A percentile compares a stretch with the other conserved stretches of the same genome.
Conservation (phyloP, 2,888 invertebrate species). For the Drepana falcataria region DNA sequence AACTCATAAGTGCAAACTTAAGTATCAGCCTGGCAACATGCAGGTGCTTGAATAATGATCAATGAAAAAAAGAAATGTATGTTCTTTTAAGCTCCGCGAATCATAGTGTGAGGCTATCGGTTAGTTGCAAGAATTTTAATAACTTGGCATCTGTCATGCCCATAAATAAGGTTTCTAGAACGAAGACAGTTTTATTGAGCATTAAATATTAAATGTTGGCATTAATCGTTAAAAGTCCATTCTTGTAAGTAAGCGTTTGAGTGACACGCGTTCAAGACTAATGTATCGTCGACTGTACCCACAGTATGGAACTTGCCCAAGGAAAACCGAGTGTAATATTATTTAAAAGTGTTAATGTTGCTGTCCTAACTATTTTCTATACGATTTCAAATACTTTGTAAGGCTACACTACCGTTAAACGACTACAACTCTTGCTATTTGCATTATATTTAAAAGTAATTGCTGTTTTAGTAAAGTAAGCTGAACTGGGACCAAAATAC, state of each 20-base stretch:
- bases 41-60: no score
- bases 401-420: slow-evolving; percentile 4
- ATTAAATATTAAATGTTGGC: background rate
- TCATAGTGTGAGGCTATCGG: no score
- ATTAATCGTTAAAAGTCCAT: background rate
- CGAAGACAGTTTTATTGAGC: background rate
- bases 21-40: no score
- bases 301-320: slow-evolving; percentile 15
- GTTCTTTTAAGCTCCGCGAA: no score
- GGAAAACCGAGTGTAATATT: slow-evolving; percentile 23
- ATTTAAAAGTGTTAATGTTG: slow-evolving; percentile 16
- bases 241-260: background rate
- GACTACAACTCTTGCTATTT: slow-evolving; percentile 6
- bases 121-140: no score
- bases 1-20: no score
- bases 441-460: slow-evolving; percentile 10
- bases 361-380: slow-evolving; percentile 12
- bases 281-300: slow-evolving; percentile 6
- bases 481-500: no score
- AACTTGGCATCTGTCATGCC: no score
- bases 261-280: background rate
- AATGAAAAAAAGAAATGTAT: no score
- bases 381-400: slow-evolving; percentile 19
- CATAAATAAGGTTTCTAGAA: no score
- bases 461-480: no score